Evolutionary conservation across 2,888 invertebrate species (phyloP), one percentile per base, ranked within the genome.

Genomic region (Pristionchus japonicus): DNA sequence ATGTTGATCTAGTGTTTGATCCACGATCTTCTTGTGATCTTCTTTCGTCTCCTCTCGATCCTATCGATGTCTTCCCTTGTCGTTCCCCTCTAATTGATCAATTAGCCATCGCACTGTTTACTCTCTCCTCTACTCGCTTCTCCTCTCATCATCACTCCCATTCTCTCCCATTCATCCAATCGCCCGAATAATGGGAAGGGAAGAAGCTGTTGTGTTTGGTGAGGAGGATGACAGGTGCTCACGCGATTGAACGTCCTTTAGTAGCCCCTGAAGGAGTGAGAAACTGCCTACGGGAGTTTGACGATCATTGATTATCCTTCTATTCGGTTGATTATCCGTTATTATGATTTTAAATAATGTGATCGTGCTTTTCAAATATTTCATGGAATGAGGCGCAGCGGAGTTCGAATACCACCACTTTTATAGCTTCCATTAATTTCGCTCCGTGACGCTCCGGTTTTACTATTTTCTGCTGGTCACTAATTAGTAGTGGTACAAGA

Each of bases 1-100:
- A 37, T 52, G 34, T 49, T 82, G 82, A 57, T 52, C 27, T 52
- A 49, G 43, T 83, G 37, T 83, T 83, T 61, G 57, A 57, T 52
- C 34, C 15, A n/a, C 15, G 43, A 49, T 80, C 70, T 37, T 37
- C 37, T 70, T 37, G 49, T n/a, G n/a, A 23, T 49, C 34, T 80
- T 40, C 31, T 61, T 7, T 52, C 34, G 1, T 57, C 27, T 37
- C 23, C 34, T 34, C n/a, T 52, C 74, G n/a, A 23, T 3, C 34
- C 31, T 86, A 43, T 70, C 37, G 49, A 47, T 70, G 34, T 52
- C 37, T n/a, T n/a, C n/a, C n/a, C n/a, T n/a, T n/a, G 13, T 85
- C 64, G 43, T 83, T n/a, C n/a, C 37, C 64, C 27, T 77, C 77
- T 77, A 77, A 77, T 77, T 77, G 43, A 77, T 77, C 77, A 77